Conservation (phyloP, 2,888 invertebrate species). For the Fragum fragum region DNA sequence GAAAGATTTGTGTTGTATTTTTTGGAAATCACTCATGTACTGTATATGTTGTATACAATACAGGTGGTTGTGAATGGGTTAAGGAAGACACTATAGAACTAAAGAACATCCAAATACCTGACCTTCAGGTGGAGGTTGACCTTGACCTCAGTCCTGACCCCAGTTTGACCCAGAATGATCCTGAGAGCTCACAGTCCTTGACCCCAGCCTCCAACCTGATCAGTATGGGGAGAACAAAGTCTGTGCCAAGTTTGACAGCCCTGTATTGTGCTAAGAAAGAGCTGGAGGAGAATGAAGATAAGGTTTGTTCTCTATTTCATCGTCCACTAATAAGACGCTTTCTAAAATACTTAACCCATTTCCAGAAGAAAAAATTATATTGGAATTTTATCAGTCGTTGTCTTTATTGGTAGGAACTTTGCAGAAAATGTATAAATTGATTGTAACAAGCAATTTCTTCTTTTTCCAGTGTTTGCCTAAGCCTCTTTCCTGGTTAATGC, state of each 20-base stretch:
- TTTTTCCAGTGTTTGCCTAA: too few relatives aligned
- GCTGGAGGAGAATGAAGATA: conserved; percentile 44
- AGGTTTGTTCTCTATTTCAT: conserved; percentile 42
- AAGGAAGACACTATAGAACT: conserved; percentile 98
- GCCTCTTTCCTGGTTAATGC: too few relatives aligned
- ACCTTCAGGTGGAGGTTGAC: conserved; percentile 84
- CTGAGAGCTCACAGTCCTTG: conserved; percentile 58
- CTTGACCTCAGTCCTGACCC: conserved; percentile 71
- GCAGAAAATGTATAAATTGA: too few relatives aligned
- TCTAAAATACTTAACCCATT: too few relatives aligned
- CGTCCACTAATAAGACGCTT: too few relatives aligned
- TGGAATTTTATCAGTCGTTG: too few relatives aligned
- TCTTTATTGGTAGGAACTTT: too few relatives aligned
- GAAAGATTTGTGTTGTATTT: too few relatives aligned
- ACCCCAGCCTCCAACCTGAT: conserved; percentile 71
- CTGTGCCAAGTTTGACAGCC: conserved; percentile 84
- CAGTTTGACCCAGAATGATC: conserved; percentile 44
- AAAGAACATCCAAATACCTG: conserved; percentile 93
- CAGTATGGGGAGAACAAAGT: conserved; percentile 76
- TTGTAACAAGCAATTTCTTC: too few relatives aligned
- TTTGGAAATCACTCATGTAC: too few relatives aligned
- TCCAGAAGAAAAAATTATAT: too few relatives aligned
- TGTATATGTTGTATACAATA: too few relatives aligned
- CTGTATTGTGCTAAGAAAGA: conserved; percentile 78
- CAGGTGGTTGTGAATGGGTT: conserved; percentile 95